Evolutionary conservation across 2,797 vertebrate genomes (phyloP), one percentile per base, ranked within the genome.

Genomic region (Pelochelys cantorii): DNA sequence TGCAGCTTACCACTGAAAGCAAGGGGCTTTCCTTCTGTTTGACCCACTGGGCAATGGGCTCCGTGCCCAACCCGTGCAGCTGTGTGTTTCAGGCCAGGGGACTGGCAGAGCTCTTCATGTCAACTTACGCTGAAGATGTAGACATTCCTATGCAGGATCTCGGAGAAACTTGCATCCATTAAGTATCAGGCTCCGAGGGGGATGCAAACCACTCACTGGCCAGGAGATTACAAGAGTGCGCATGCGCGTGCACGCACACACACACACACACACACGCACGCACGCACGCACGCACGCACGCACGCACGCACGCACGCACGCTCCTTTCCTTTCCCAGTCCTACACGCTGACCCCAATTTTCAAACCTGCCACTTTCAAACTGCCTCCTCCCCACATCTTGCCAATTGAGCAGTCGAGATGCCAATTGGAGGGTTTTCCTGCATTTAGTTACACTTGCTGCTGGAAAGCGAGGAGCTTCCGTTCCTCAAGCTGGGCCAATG

Each of bases 31-130:
- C 84, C 81, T 84, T 79, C 53, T 11, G 0, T 1, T 3, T 3
- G 62, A 55, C 34, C 71, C 57, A n/a, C 77, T 4, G 20, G 8
- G n/a, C n/a, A 4, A 71, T 3, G 42, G 81, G n/a, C 18, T 0
- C 56, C 34, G 23, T 1, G 0, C 11, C 65, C 74, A 54, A 27
- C 17, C 1, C 1, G 3, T 0, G 0, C 13, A 68, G 5, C 84
- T 81, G 12, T 37, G 18, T 25, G 18, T 17, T 74, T 29, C 88
- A 91, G 42, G 25, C 4, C 42, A 4, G 2, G 3, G 74, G 81
- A 23, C 2, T 71, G 27, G 74, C 8, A 29, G 42, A 48, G 12
- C 13, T 15, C 14, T 27, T 37, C 25, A 48, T 23, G 3, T 48
- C 22, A 23, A 11, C 22, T 48, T 12, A 23, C 37, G 48, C 22